phyloP scores from a whole-genome alignment of 2,888 invertebrate genomes.

The Amorpha juglandis region DNA sequence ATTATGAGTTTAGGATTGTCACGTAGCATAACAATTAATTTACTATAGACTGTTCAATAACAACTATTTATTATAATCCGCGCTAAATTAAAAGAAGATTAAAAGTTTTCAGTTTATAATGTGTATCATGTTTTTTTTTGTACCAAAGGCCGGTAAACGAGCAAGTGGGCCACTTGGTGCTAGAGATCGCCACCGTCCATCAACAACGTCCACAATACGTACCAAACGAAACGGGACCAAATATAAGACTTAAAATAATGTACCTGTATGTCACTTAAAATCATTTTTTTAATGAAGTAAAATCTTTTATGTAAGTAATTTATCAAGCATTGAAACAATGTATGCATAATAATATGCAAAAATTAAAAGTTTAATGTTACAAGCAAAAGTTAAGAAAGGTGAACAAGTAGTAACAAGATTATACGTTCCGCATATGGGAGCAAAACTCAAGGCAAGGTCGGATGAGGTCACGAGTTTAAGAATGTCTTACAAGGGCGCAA shows the following conservation, averaged over 20 bases:
- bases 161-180: no score
- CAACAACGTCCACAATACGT: no score
- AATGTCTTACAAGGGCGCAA: constrained; percentile 71
- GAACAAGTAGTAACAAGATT: constrained; percentile 29
- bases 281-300: no score
- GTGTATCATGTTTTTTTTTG: no score
- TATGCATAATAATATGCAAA: constrained; percentile 4
- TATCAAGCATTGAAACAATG: neutral
- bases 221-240: no score
- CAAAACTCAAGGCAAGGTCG: constrained; percentile 69
- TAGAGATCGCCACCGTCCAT: no score
- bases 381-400: constrained; percentile 27
- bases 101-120: neutral
- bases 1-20: neutral
- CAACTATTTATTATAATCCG: neutral
- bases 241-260: no score
- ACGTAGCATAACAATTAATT: constrained; percentile 9
- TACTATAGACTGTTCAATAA: neutral
- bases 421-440: constrained; percentile 42
- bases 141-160: no score
- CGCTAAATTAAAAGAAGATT: neutral
- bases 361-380: constrained; percentile 8
- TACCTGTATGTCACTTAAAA: no score
- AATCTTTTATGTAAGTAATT: no score
- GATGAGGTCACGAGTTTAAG: constrained; percentile 78